phyloP scores from a whole-genome alignment of 2,888 invertebrate species.

The Noctua janthina region DNA sequence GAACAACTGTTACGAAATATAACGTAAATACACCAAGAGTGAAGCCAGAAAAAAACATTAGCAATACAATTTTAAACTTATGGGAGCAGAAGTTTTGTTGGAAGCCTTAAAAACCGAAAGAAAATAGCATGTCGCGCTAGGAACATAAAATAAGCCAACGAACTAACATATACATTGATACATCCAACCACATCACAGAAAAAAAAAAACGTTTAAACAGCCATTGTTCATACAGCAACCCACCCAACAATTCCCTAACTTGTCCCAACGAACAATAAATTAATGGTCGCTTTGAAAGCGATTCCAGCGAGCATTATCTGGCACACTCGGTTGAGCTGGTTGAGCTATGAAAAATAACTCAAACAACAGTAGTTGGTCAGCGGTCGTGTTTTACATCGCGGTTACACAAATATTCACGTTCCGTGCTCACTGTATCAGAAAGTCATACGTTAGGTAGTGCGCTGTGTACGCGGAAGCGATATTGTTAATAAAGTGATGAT shows the following conservation, averaged over 20 bases:
- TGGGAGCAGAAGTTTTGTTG: neutral
- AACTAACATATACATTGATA: neutral
- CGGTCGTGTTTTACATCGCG: constrained; percentile 76
- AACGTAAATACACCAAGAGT: neutral
- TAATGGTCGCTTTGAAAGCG: constrained; percentile 46
- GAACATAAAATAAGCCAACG: neutral
- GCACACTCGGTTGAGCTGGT: constrained; percentile 53
- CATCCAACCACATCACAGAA: neutral
- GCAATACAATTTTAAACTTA: neutral
- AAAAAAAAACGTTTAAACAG: neutral
- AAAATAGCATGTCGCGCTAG: neutral
- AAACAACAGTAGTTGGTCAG: constrained; percentile 70
- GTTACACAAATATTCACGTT: constrained; percentile 80
- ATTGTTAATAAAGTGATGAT: too few relatives aligned
- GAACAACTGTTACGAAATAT: neutral
- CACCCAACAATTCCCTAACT: constrained; percentile 23
- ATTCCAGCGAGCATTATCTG: constrained; percentile 54
- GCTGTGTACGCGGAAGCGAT: constrained; percentile 47
- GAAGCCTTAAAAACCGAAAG: neutral
- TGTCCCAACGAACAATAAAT: constrained; percentile 43
- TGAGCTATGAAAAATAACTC: constrained; percentile 65
- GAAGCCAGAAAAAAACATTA: neutral
- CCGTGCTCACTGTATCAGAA: constrained; percentile 85
- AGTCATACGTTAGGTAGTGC: constrained; percentile 74
- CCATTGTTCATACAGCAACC: constrained; percentile 1